These are phyloP conservation scores for Catharus fuscescens DNA, from an alignment of 2,113 vertebrate species.

Conservation along the genomic window DNA sequence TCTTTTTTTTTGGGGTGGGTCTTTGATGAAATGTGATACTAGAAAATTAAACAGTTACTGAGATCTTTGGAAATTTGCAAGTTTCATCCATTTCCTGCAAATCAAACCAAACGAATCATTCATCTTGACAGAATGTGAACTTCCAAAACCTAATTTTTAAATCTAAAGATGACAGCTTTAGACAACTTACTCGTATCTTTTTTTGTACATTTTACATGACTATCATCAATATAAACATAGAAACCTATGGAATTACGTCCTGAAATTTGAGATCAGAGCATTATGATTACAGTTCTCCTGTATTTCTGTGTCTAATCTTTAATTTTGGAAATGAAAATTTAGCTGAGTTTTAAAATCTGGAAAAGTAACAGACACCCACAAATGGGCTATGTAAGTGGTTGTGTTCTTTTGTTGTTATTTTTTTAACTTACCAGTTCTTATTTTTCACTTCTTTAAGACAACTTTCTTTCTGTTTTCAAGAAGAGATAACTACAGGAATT, in stretches of 20 bases:
- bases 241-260: not conserved
- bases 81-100: not conserved
- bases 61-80: not conserved
- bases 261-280: not conserved
- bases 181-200: not conserved
- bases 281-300: not conserved
- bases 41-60: not conserved
- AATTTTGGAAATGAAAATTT: not conserved
- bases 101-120: not conserved
- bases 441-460: not conserved
- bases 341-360: not conserved
- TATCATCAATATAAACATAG: not conserved
- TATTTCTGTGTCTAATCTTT: not conserved
- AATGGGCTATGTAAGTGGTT: not conserved
- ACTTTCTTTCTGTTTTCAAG: not conserved
- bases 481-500: not conserved
- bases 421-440: not conserved
- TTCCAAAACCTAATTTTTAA: not conserved
- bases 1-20: not conserved
- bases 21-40: not conserved
- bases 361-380: not conserved
- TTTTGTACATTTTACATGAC: not conserved
- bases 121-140: not conserved
- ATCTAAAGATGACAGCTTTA: not conserved
- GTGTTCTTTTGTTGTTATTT: not conserved